Conservation (phyloP, 2,797 vertebrate genomes). For the Streptopelia turtur region DNA sequence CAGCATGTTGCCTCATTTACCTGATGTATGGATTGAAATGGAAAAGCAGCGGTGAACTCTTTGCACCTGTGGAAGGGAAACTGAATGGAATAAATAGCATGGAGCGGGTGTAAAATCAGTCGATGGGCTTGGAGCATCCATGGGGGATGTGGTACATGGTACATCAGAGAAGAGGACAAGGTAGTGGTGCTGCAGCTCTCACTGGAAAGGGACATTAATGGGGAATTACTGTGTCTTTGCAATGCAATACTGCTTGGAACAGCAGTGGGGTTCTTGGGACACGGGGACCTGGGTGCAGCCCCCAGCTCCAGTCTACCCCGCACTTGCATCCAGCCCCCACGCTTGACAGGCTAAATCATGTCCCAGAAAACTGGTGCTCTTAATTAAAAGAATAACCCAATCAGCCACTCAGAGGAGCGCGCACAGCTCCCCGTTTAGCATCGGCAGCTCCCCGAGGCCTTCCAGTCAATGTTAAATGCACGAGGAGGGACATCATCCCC, state of each 20-base stretch:
- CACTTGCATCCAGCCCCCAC: accelerated
- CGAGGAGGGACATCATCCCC: not conserved
- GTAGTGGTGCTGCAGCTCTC: too few species aligned
- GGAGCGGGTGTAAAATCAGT: not conserved
- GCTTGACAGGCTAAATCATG: not conserved
- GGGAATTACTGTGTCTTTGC: not conserved
- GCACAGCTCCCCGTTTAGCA: accelerated
- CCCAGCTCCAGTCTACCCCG: accelerated
- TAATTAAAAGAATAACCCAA: not conserved
- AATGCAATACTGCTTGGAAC: not conserved
- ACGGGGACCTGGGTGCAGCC: not conserved
- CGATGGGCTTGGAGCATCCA: not conserved
- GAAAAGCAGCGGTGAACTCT: not conserved
- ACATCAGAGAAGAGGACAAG: not conserved
- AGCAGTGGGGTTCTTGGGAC: not conserved
- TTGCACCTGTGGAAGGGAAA: not conserved
- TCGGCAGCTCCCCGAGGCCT: not conserved
- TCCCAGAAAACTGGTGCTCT: not conserved
- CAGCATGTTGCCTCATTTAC: accelerated
- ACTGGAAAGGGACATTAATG: not conserved
- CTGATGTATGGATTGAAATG: not conserved
- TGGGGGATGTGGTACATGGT: not conserved
- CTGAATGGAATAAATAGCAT: not conserved
- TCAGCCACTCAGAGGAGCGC: accelerated
- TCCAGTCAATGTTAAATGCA: not conserved